phyloP scores from a whole-genome alignment of 1,140 invertebrate species.

The Bombus polaris region DNA sequence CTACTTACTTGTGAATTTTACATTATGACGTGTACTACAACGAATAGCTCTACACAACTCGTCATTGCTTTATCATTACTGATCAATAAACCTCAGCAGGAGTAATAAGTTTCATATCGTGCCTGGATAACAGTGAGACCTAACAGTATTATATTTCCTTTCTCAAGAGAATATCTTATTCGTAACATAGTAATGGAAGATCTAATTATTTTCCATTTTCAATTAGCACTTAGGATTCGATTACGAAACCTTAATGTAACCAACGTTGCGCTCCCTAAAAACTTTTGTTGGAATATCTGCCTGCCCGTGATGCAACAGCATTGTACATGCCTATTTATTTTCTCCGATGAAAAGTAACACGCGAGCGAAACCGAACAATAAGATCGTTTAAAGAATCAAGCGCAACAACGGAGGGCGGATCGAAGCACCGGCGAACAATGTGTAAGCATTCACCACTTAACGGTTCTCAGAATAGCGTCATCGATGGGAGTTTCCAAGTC shows the following conservation, averaged over 20 bases:
- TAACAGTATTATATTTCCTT: background rate
- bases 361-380: slow-evolving; percentile 60
- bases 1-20: background rate
- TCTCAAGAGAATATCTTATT: background rate
- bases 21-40: background rate
- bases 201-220: background rate
- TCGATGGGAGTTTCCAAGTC: slow-evolving; percentile 55
- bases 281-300: background rate
- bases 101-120: background rate
- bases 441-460: slow-evolving; percentile 55
- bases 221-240: background rate
- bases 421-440: slow-evolving; percentile 47
- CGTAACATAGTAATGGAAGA: background rate
- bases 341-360: slow-evolving; percentile 50
- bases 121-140: background rate
- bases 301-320: slow-evolving; percentile 33
- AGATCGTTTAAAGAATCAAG: slow-evolving; percentile 58
- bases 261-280: slow-evolving; percentile 26
- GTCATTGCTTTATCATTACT: background rate
- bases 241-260: slow-evolving; percentile 29
- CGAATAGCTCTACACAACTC: background rate
- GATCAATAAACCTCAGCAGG: background rate
- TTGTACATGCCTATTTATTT: slow-evolving; percentile 41
- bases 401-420: slow-evolving; percentile 63
- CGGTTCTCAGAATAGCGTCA: slow-evolving; percentile 58